Conservation (phyloP, 1,140 invertebrate genomes). For the Calephelis nemesis region DNA sequence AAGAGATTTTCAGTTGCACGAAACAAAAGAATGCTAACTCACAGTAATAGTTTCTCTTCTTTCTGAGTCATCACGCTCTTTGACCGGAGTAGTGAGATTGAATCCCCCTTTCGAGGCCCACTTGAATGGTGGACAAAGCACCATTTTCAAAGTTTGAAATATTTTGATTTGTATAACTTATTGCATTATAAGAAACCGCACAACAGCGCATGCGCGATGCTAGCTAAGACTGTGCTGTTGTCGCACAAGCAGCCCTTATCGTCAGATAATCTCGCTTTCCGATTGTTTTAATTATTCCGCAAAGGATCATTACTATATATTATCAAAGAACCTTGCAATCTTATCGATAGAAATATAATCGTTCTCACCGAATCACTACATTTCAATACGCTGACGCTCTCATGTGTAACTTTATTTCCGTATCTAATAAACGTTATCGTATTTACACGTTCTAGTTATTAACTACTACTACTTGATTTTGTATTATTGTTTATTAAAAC, state of each 20-base stretch:
- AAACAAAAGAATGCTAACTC: conserved; percentile 36
- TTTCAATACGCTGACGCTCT: conserved; percentile 32
- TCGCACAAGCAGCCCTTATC: conserved; percentile 62
- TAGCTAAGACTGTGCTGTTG: conserved; percentile 46
- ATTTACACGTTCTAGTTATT: neutral
- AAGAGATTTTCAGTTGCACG: neutral
- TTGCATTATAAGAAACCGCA: conserved; percentile 28
- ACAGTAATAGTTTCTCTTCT: conserved; percentile 57
- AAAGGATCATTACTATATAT: conserved; percentile 63
- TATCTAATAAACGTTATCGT: conserved; percentile 3
- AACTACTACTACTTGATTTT: neutral
- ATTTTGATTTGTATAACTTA: neutral
- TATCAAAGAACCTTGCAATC: conserved; percentile 67
- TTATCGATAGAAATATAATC: conserved; percentile 67
- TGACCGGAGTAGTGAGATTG: conserved; percentile 45
- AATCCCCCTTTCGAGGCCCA: conserved; percentile 63
- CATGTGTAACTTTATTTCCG: conserved; percentile 20
- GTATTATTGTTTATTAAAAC: neutral
- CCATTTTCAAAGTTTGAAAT: conserved; percentile 49
- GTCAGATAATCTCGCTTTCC: conserved; percentile 68
- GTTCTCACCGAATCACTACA: conserved; percentile 55
- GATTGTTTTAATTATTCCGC: conserved; percentile 76
- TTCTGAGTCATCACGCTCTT: conserved; percentile 24
- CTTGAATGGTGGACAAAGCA: conserved; percentile 69
- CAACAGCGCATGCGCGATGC: conserved; percentile 36